phyloP scores from a whole-genome alignment of 2,888 invertebrate species.

The Teleogryllus oceanicus region DNA sequence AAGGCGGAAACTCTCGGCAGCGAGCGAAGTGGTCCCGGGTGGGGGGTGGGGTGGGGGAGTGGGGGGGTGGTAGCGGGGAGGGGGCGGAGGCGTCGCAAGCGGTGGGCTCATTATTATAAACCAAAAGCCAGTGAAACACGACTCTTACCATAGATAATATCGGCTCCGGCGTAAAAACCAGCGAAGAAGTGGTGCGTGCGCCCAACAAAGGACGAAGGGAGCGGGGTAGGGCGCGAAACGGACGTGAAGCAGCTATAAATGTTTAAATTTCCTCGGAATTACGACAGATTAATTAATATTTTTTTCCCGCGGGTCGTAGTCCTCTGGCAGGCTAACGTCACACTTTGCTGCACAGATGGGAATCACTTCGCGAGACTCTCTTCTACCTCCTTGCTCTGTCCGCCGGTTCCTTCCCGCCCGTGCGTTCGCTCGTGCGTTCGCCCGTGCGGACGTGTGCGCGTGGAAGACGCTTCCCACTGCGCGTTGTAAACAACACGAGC shows the following conservation, averaged over 20 bases:
- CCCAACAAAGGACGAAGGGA: constrained; percentile 4
- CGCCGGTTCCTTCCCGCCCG: not conserved
- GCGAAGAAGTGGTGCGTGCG: not conserved
- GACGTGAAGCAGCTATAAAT: not conserved
- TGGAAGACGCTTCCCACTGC: too few species aligned
- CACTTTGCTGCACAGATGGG: not conserved
- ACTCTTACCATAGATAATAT: not conserved
- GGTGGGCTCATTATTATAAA: not conserved
- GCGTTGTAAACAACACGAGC: too few species aligned
- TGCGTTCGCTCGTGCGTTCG: too few species aligned
- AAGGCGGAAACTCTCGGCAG: too few species aligned
- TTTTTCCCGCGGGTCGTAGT: not conserved
- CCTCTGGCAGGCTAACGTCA: not conserved
- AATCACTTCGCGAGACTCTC: not conserved
- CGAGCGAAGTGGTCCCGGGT: too few species aligned
- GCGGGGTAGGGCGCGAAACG: not conserved
- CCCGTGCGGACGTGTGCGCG: too few species aligned
- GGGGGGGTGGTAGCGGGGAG: too few species aligned
- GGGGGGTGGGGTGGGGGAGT: too few species aligned
- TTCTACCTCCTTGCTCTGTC: not conserved
- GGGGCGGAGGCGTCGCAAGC: too few species aligned
- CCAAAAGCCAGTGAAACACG: constrained; percentile 8
- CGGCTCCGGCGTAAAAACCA: not conserved
- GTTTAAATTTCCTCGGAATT: constrained; percentile 2
- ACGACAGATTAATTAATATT: constrained; percentile 18